A percentile compares a stretch with the other conserved stretches of the same genome.
These are phyloP conservation scores for Melanotaenia trifasciata DNA, from an alignment of 2,797 vertebrate species.

Conservation along the genomic window DNA sequence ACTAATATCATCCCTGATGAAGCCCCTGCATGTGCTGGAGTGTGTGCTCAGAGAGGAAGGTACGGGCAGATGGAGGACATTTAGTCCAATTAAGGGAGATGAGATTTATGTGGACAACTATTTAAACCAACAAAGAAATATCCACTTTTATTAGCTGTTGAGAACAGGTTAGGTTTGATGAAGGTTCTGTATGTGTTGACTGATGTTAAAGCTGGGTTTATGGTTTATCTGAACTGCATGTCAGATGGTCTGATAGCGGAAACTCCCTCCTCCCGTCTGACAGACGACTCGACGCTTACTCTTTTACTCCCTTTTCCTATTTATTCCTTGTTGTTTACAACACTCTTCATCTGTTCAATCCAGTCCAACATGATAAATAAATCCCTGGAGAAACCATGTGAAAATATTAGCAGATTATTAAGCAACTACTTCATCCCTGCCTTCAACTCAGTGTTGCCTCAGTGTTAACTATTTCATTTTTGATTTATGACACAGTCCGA, in stretches of 20 bases:
- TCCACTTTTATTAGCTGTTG: neutral
- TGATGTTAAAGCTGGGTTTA: neutral
- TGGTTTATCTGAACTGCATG: neutral
- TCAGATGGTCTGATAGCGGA: neutral
- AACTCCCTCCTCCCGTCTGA: neutral
- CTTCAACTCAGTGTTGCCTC: neutral
- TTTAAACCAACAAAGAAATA: neutral
- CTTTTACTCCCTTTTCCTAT: slow-evolving; percentile 3
- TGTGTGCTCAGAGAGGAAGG: neutral
- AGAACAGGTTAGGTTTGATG: neutral
- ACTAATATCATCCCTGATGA: slow-evolving; percentile 49
- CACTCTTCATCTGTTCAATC: neutral
- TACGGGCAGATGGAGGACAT: neutral
- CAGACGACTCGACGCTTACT: neutral
- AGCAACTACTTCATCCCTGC: neutral
- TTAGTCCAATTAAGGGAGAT: slow-evolving; percentile 1
- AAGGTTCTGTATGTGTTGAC: neutral
- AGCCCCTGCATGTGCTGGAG: slow-evolving; percentile 13
- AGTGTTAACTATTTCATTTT: neutral
- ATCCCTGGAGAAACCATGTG: neutral
- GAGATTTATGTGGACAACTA: slow-evolving; percentile 7
- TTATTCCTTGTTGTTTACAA: neutral
- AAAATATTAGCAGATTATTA: no score
- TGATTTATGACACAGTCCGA: neutral
- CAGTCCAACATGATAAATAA: neutral